Evolutionary conservation across 2,888 invertebrate species (phyloP), one percentile per base, ranked within the genome.

Genomic region (Leptothorax acervorum): DNA sequence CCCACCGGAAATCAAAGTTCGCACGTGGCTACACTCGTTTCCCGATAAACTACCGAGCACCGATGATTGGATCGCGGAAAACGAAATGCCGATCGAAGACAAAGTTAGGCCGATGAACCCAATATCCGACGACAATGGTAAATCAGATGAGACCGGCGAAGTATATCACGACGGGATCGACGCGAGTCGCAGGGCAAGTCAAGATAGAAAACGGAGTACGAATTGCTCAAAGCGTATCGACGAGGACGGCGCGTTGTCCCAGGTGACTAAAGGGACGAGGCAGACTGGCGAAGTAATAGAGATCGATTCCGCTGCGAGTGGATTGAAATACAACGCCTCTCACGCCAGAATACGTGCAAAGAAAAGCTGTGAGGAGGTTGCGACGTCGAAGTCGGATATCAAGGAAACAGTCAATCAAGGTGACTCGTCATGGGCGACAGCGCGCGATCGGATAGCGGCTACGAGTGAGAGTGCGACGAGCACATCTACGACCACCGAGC

Each of bases 291-390:
- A 74, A 6, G 9, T 15, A 51, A 51, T 18, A 48, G 35, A 55
- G 18, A 48, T 6, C 15, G 23, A 78, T 48, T 57, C 48, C 8
- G 39, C 23, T 28, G 5, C n/a, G 9, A 42, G 18, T 23, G 11
- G 18, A 45, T 39, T 83, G 45, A 83, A 85, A n/a, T 85, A 74
- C 39, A 65, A 74, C 1, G 18, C 28, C 12, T 2, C n/a, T 39
- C 83, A 73, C n/a, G 55, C 35, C 1, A 68, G 18, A n/a, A 28
- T 60, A 42, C 60, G 12, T 0, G 15, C 51, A 15, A 68, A 28
- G 28, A 18, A 57, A 9, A 42, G 0, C 1, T 35, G 8, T 3
- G 62, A 63, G 15, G 28, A 65, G 1, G 28, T 60, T 4, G 65
- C 73, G 48, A 23, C 6, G 0, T 11, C 3, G 3, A 84, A 6